These are phyloP conservation scores for Rissa tridactyla DNA, from an alignment of 2,113 vertebrate genomes.

Conservation along the genomic window DNA sequence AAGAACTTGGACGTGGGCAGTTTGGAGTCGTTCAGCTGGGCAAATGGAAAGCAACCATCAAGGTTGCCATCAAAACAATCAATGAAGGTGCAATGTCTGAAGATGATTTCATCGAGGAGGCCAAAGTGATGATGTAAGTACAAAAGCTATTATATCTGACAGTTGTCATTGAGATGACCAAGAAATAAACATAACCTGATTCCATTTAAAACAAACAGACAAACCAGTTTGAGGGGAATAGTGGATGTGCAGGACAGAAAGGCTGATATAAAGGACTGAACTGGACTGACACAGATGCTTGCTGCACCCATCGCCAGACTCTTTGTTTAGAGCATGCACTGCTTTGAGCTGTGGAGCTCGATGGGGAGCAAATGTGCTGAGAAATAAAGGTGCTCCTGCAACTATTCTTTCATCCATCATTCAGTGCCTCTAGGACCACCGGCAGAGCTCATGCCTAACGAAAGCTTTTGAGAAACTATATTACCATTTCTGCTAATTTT, in stretches of 20 bases:
- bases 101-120: constrained; percentile 84
- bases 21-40: constrained; percentile 77
- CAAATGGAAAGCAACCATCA: constrained; percentile 65
- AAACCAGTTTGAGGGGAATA: not conserved
- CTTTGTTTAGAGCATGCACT: not conserved
- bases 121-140: constrained; percentile 83
- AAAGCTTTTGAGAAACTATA: not conserved
- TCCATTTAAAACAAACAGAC: not conserved
- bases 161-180: not conserved
- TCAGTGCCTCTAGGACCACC: not conserved
- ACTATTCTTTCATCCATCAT: not conserved
- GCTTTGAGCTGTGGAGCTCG: not conserved
- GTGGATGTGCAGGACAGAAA: not conserved
- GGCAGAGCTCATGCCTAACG: not conserved
- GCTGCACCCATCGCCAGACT: fast-evolving
- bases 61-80: constrained; percentile 78
- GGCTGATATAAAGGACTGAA: not conserved
- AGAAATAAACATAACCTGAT: not conserved
- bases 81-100: constrained; percentile 78
- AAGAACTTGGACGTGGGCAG: constrained; percentile 75
- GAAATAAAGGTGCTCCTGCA: not conserved
- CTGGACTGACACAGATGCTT: not conserved
- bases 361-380: not conserved
- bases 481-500: not conserved
- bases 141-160: not conserved